phyloP scores from a whole-genome alignment of 2,113 vertebrate species.

The Bos taurus region ARS-UCD2.0 NC_037339.1:42763501-42764000 shows the following conservation, averaged over 20 bases:
- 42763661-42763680: not conserved
- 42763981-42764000: not conserved
- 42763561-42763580: no score
- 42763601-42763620: not conserved
- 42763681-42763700: not conserved
- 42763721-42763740: not conserved
- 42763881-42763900: not conserved
- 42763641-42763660: not conserved
- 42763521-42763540: no score
- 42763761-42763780: not conserved
- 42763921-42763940: not conserved
- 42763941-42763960: not conserved
- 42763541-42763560: no score
- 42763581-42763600: no score
- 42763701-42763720: not conserved
- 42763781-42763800: not conserved
- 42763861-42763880: not conserved
- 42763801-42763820: not conserved
- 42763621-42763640: conserved; percentile 9
- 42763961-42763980: not conserved
- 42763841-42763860: not conserved
- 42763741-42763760: not conserved
- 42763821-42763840: not conserved
- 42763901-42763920: not conserved
- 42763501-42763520: no score